Percentiles rank a stretch among this genome's conserved stretches.
phyloP scores from a whole-genome alignment of 2,113 vertebrate species.

The Meleagris gallopavo region DNA sequence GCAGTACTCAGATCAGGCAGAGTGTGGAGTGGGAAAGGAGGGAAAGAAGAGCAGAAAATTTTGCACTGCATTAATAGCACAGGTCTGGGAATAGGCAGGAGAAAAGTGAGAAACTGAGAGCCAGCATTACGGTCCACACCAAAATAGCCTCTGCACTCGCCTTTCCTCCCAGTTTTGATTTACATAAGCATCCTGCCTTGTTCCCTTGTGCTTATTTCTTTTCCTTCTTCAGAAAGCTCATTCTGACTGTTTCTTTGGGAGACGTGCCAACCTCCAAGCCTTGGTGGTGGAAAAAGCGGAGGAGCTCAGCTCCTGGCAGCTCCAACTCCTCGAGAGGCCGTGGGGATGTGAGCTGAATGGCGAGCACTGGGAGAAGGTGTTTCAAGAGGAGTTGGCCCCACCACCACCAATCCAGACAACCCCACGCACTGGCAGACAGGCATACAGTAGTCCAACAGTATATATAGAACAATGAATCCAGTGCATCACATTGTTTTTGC shows the following conservation, averaged over 20 bases:
- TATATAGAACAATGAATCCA: background rate
- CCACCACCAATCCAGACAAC: background rate
- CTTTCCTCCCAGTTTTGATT: constrained; percentile 28
- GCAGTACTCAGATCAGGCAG: background rate
- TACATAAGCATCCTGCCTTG: constrained; percentile 57
- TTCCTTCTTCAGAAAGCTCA: constrained; percentile 46
- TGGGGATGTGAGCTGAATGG: constrained; percentile 44
- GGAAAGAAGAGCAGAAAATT: background rate
- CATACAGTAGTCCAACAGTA: background rate
- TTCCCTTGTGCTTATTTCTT: constrained; percentile 1
- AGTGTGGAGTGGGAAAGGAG: background rate
- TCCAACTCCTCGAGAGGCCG: constrained; percentile 2
- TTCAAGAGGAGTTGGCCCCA: background rate
- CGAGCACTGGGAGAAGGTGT: background rate
- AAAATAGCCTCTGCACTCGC: background rate
- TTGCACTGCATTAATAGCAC: fast-evolving
- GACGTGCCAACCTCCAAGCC: background rate
- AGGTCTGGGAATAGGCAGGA: background rate
- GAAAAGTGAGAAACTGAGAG: background rate
- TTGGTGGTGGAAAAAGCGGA: background rate
- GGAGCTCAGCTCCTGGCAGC: constrained; percentile 13
- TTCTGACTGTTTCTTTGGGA: constrained; percentile 57
- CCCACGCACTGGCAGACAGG: background rate
- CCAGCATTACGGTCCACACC: background rate
- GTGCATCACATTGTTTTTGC: fast-evolving